Percentiles rank a stretch among this genome's conserved stretches.
Conservation (phyloP, 2,113 vertebrate species). For the Epinephelus moara region DNA sequence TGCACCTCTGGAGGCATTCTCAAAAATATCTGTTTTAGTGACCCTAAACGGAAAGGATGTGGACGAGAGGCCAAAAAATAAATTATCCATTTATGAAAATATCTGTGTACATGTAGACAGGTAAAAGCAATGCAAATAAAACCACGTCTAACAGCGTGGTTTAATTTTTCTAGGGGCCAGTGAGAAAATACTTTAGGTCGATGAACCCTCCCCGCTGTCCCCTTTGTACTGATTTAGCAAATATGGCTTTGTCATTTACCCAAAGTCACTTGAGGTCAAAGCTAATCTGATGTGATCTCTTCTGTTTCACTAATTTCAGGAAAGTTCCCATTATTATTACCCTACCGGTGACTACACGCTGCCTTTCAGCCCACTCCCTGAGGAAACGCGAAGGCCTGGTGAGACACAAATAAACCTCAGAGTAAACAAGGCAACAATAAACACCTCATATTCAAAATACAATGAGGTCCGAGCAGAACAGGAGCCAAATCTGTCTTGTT, state of each 20-base stretch:
- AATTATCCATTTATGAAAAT: too few relatives aligned
- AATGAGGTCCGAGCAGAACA: background rate
- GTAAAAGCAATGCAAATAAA: too few relatives aligned
- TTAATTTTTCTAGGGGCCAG: too few relatives aligned
- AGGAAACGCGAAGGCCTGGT: constrained; percentile 70
- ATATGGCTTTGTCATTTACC: constrained; percentile 41
- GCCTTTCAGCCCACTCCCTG: constrained; percentile 72
- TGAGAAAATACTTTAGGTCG: too few relatives aligned
- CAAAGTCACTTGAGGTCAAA: background rate
- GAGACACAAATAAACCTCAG: constrained; percentile 36
- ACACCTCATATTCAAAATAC: constrained; percentile 10
- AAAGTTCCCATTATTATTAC: constrained; percentile 80
- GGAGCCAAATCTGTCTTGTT: constrained; percentile 2
- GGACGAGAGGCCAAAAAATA: too few relatives aligned
- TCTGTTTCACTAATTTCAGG: constrained; percentile 68
- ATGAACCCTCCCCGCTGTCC: background rate
- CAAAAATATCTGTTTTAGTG: too few relatives aligned
- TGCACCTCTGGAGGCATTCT: too few relatives aligned
- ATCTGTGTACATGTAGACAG: too few relatives aligned
- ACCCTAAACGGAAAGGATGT: too few relatives aligned
- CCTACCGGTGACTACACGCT: constrained; percentile 72
- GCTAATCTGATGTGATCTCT: constrained; percentile 33
- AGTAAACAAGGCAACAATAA: constrained; percentile 46
- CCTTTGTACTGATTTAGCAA: constrained; percentile 8
- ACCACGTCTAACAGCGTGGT: too few relatives aligned